These are phyloP conservation scores for Apis florea DNA, from an alignment of 1,140 invertebrate genomes.

Conservation along the genomic window DNA sequence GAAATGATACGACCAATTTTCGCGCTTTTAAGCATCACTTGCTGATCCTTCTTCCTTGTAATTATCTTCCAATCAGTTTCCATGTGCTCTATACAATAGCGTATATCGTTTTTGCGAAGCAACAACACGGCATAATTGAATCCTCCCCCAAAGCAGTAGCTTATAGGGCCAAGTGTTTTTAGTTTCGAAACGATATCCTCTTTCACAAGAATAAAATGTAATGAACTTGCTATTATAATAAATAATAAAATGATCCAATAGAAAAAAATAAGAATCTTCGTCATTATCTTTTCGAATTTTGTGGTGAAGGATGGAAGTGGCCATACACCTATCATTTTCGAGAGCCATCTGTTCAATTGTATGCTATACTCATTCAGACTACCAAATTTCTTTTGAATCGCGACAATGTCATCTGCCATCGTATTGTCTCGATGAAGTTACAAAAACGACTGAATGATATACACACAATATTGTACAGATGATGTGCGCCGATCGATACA, in stretches of 20 bases:
- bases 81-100: conserved; percentile 42
- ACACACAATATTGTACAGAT: too few relatives aligned
- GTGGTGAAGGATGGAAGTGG: not conserved
- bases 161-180: conserved; percentile 16
- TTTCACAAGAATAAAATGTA: conserved; percentile 29
- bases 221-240: not conserved
- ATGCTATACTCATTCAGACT: conserved; percentile 31
- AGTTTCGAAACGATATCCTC: conserved; percentile 8
- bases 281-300: not conserved
- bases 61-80: conserved; percentile 45
- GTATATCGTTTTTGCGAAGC: conserved; percentile 25
- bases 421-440: conserved; percentile 6
- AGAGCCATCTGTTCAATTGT: conserved; percentile 46
- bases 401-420: not conserved
- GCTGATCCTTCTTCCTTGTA: conserved; percentile 14
- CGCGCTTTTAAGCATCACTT: conserved; percentile 49
- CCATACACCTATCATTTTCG: conserved; percentile 54
- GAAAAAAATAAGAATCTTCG: not conserved
- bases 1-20: conserved; percentile 45
- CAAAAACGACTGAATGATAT: not conserved
- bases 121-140: conserved; percentile 48
- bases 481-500: too few relatives aligned
- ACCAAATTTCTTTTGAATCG: conserved; percentile 1
- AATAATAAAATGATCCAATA: conserved; percentile 10
- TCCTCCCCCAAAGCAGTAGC: conserved; percentile 33